Conservation (phyloP, 2,888 invertebrate species). For the Keiferia lycopersicella region DNA sequence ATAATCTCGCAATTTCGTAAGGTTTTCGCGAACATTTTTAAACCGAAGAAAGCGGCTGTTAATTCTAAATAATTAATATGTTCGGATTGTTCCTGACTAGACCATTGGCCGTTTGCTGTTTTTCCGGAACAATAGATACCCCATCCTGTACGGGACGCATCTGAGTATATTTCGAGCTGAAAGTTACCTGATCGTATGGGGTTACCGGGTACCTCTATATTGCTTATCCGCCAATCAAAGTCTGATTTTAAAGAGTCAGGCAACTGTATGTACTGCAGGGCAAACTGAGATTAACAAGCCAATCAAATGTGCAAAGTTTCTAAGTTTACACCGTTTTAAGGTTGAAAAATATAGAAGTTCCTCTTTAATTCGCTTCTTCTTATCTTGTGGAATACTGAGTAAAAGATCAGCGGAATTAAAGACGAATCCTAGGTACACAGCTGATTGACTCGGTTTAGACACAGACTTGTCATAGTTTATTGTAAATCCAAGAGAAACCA, state of each 20-base stretch:
- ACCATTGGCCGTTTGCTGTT: slow-evolving; percentile 4
- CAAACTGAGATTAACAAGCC: slow-evolving; percentile 10
- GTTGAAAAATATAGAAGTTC: background rate
- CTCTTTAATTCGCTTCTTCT: slow-evolving; percentile 6
- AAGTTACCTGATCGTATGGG: background rate
- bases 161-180: background rate
- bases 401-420: background rate
- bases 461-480: slow-evolving; percentile 19
- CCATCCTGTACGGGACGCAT: background rate
- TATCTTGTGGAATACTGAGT: background rate
- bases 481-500: slow-evolving; percentile 14
- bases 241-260: slow-evolving; percentile 10
- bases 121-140: slow-evolving; percentile 2
- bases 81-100: background rate
- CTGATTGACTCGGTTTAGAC: background rate
- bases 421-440: slow-evolving; percentile 15
- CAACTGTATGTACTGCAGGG: slow-evolving; percentile 2
- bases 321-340: slow-evolving; percentile 4
- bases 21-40: slow-evolving; percentile 1
- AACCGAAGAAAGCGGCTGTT: slow-evolving; percentile 7
- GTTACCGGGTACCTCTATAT: background rate
- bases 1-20: background rate
- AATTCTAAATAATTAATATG: slow-evolving; percentile 13
- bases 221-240: slow-evolving; percentile 11
- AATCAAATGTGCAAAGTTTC: slow-evolving; percentile 13